Base-by-base conservation (phyloP, 2,113 vertebrate genomes). In the Chrysochloris asiatica region DNA sequence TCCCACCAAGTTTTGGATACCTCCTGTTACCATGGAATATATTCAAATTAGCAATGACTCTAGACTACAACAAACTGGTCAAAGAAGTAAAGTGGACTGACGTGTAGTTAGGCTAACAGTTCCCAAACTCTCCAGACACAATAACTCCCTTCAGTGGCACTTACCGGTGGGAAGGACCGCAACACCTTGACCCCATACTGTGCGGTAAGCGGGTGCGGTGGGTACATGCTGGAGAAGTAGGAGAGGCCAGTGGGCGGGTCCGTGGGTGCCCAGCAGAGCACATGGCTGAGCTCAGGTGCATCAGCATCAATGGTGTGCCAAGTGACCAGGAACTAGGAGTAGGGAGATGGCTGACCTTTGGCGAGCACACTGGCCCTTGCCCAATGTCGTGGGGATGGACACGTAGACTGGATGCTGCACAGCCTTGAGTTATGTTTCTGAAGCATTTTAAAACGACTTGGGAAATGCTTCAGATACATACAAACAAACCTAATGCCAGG, bases 291-390 rank as follows among this genome's bases (percentile, higher is more conserved):
- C 95, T 99, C 99, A 0, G 99, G 99, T 21, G 99, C 99, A 59
- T 99, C 99, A 0, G 99, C 99, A 48, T 99, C 99, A 1, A 99
- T 99, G 0, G 99, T 99, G 95, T 99, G 99, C 99, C 98, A 99
- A 4, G 99, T 99, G 92, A 99, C 99, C 77, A 99, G 96, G 95
- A 99, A 99, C 99, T 99, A 96, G 33, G 95, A 93, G 88, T 45
- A 17, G 19, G 71, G 85, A 69, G 17, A 36, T 0, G 2, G 24
- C n/a, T 69, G 67, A 69, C 7, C 8, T 21, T 19, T 8, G 67
- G 67, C 38, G 30, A 6, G 54, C 24, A 22, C 17, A 56, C 54
- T 56, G 19, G n/a, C n/a, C n/a, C n/a, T n/a, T n/a, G n/a, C n/a
- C n/a, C n/a, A n/a, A n/a, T n/a, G n/a, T n/a, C n/a, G n/a, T n/a